Evolutionary conservation across 2,797 vertebrate species (phyloP), one percentile per base, ranked within the genome.

Genomic region (Setipinna tenuifilis): DNA sequence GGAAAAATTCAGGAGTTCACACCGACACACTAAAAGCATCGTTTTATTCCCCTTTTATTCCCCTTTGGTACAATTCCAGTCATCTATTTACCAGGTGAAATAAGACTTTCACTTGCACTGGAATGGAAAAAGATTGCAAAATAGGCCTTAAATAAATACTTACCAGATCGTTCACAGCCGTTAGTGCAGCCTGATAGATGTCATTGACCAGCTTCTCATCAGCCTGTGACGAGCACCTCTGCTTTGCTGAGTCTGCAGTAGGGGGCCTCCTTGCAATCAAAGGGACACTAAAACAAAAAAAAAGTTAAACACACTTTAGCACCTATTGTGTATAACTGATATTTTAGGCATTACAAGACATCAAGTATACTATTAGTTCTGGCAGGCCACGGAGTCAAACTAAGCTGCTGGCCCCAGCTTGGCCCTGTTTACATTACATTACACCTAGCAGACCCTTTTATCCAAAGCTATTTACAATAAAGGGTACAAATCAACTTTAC

Each of bases 101-200:
- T 6, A 54, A 9, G 50, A 54, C 46, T 48, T 48, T 48, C 46
- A 48, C 3, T 48, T 21, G n/a, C 1, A 62, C 59, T 19, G 19
- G 21, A 21, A 1, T n/a, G n/a, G n/a, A n/a, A n/a, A n/a, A n/a
- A n/a, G n/a, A n/a, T n/a, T n/a, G n/a, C n/a, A n/a, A n/a, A n/a
- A n/a, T n/a, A n/a, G n/a, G n/a, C n/a, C n/a, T n/a, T 65, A 2
- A 65, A 65, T 65, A 65, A 65, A 65, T 9, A 41, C 31, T 2
- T 21, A 98, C 97, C 96, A 96, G 89, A 83, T 91, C 90, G 78
- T 90, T 93, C 86, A 99, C 78, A 41, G 95, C 87, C 83, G 86
- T 71, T n/a, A 95, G 61, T 21, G 95, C 93, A 58, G 92, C 93
- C 71, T 96, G 93, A 85, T 95, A 96, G 0, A 90, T 91, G 85